Base-by-base conservation (phyloP, 2,797 vertebrate genomes). In the Emydoidea blandingii region DNA sequence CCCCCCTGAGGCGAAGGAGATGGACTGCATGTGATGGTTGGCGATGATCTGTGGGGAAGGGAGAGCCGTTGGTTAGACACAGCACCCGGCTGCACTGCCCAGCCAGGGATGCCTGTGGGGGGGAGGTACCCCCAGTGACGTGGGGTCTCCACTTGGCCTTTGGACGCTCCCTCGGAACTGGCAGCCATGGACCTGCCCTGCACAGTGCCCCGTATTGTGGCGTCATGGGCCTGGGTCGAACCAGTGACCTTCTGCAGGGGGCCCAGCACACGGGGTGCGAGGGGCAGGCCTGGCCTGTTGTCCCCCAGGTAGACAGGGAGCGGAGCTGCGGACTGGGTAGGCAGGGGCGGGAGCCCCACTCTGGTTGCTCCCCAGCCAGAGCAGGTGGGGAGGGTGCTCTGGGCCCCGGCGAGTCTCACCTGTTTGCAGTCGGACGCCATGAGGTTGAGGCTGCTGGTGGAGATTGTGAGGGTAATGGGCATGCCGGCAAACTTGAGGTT, bases 11-110 rank as follows among this genome's bases (percentile, higher is more conserved):
- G 99, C 99, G 4, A 99, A 99, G 87, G 99, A 99, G 98, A 99
- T 99, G 96, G 99, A 99, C 98, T 99, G 99, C 99, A 99, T 99
- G 98, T 99, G 99, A 98, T 99, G 99, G 97, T 99, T 99, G 98
- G 99, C 99, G 2, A 99, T 99, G 98, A 99, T 99, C 99, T 99
- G 99, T 86, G 90, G 85, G 85, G 23, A 68, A 85, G 12, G 78
- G 34, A 92, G 81, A 86, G n/a, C 12, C 19, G 37, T 85, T 96
- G 93, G 47, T 16, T 19, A 31, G 91, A 34, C 0, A 4, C 12
- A 3, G 53, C 4, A 74, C 5, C 57, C 14, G 82, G 47, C 59
- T 53, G 18, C 23, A 29, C 1, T 0, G 56, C 9, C 31, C 72
- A 54, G 53, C 11, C 0, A 3, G 3, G 52, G 53, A 18, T 2